These are phyloP conservation scores for Sicus ferrugineus DNA, from an alignment of 2,888 invertebrate species.

Conservation along the genomic window DNA sequence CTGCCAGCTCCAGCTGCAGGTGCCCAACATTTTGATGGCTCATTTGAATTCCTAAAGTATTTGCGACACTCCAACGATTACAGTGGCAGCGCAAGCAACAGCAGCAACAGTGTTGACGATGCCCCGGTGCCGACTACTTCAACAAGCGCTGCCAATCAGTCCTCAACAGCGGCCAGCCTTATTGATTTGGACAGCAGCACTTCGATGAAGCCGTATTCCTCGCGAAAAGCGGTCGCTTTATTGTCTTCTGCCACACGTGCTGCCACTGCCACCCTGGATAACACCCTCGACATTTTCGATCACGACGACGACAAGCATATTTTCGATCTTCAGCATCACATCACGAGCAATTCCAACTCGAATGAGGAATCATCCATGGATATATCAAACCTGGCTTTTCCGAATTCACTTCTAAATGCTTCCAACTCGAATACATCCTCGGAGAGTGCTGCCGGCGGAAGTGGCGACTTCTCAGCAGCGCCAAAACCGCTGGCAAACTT, in stretches of 20 bases:
- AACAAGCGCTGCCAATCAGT: constrained; percentile 38
- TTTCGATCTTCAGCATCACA: constrained; percentile 61
- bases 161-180: constrained; percentile 49
- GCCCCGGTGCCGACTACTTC: constrained; percentile 37
- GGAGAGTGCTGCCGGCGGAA: constrained; percentile 58
- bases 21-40: constrained; percentile 60
- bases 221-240: constrained; percentile 48
- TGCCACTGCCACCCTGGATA: constrained; percentile 53
- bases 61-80: constrained; percentile 62
- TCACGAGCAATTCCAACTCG: constrained; percentile 58
- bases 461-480: constrained; percentile 54
- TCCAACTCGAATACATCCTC: constrained; percentile 63
- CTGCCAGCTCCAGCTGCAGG: constrained; percentile 35
- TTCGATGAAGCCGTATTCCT: constrained; percentile 56
- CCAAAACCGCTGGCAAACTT: constrained; percentile 60
- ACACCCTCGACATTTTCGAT: constrained; percentile 60
- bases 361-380: constrained; percentile 60
- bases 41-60: constrained; percentile 64
- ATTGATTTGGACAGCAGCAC: constrained; percentile 61
- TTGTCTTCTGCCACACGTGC: constrained; percentile 55
- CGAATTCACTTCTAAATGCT: constrained; percentile 61
- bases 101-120: constrained; percentile 29
- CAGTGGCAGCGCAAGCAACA: constrained; percentile 42
- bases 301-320: constrained; percentile 63
- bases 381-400: constrained; percentile 55